Evolutionary conservation across 2,888 invertebrate genomes (phyloP).

Genomic region (Fragum sueziense): DNA sequence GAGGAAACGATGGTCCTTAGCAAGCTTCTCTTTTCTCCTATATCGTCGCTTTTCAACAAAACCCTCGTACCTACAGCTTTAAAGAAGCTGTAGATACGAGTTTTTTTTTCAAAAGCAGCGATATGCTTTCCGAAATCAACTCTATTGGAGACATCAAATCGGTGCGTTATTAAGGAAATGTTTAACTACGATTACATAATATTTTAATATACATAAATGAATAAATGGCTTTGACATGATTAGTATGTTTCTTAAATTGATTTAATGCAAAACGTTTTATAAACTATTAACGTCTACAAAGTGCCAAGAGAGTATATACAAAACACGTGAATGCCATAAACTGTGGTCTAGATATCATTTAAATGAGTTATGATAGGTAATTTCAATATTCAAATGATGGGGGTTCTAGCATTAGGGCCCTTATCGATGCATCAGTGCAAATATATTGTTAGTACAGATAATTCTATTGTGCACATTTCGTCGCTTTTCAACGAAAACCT

Average conservation of each 20-base stretch:
- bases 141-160: background rate
- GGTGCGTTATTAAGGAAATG: background rate
- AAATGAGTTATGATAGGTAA: background rate
- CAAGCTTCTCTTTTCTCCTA: background rate
- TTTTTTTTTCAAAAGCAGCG: too few relatives aligned
- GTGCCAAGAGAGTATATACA: too few relatives aligned
- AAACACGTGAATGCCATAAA: too few relatives aligned
- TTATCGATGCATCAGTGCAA: too few relatives aligned
- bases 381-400: background rate
- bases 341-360: background rate
- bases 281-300: too few relatives aligned
- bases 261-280: background rate
- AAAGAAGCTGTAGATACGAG: too few relatives aligned
- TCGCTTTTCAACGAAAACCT: too few relatives aligned
- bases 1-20: background rate
- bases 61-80: too few relatives aligned
- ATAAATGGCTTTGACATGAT: background rate
- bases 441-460: too few relatives aligned
- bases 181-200: background rate
- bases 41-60: too few relatives aligned
- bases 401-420: too few relatives aligned
- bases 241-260: background rate
- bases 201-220: background rate
- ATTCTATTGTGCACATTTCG: too few relatives aligned
- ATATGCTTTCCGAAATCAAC: background rate